Evolutionary conservation across 2,797 vertebrate genomes (phyloP), one percentile per base, ranked within the genome.

Genomic region (Prionace glauca): DNA sequence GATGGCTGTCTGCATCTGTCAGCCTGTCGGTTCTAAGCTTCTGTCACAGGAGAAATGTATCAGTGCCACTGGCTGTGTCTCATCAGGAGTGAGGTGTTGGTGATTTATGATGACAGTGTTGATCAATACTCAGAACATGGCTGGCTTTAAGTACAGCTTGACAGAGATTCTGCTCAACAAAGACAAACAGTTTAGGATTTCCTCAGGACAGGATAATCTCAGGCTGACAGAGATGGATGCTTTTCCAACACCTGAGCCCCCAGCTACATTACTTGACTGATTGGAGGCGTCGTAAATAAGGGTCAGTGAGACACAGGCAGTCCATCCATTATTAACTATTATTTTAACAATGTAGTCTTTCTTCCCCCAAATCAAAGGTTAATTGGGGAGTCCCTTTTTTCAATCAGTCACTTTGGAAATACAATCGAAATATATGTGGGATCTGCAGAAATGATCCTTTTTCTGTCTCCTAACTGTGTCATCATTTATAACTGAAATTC

Each of bases 101-200:
- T 74, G 93, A 95, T 77, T 95, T 95, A 95, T 95, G 93, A n/a
- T 60, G 71, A 77, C 93, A 77, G 45, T 1, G 14, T 12, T 60
- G 71, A 95, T 77, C 71, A 45, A 95, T 95, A 95, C 71, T 56
- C 29, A n/a, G 93, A 74, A 45, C 41, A 56, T 50, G 45, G 69
- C 45, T 32, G 1, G 45, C 72, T 95, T 56, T 60, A 95, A 95
- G 45, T 95, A 77, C 24, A 32, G 71, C 26, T 95, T 29, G 26
- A 29, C 69, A 50, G 90, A 41, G 65, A 10, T 41, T 41, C 62
- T 92, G 90, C 36, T 26, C 9, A 45, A 77, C 71, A 20, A 56
- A 60, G 93, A 77, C 71, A 95, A 95, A 95, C 93, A 95, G 50
- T 11, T 24, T 24, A n/a, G 45, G 29, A 95, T 95, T 95, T n/a